Base-by-base conservation (phyloP, 2,113 vertebrate species). In the Morone chrysops region DNA sequence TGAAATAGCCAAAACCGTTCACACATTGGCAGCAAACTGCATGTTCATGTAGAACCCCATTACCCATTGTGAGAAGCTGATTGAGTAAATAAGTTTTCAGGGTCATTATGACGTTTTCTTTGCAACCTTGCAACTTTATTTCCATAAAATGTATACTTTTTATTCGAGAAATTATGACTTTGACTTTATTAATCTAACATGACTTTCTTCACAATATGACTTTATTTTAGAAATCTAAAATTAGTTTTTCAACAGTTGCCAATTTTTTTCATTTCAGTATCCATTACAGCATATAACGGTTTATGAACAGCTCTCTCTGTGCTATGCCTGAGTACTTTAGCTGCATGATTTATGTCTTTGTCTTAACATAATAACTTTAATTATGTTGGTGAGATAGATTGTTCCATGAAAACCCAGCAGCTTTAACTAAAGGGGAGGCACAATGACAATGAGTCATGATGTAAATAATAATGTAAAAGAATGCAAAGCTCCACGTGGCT, bases 401-500 rank as follows among this genome's bases (percentile, higher is more conserved):
- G 57, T 31, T 56, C 48, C 56, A n/a, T 50, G 41, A 65, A 71
- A 63, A 47, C 60, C 69, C 25, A 43, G 51, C 38, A 59, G 43
- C 61, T 69, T 77, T 38, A 48, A 56, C n/a, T 45, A 7, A 82
- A 67, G n/a, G 3, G 13, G 66, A 70, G 31, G 6, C 25, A 6
- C 40, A 16, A 2, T 38, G 36, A 62, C 48, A 47, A n/a, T 40
- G 43, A 78, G 25, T 14, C 40, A 68, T 48, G 60, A 66, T 54
- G 41, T 63, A 45, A 80, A 74, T 43, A 75, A 47, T n/a, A 67
- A 18, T 41, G 5, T 18, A 36, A 22, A 57, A 47, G 25, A 88
- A 20, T 59, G 51, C 59, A 47, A 78, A 66, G 53, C 62, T 82
- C 70, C 80, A 81, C n/a, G 41, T 83, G 81, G 69, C 78, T 82